These are phyloP conservation scores for Myrmophylax atrothorax DNA, from an alignment of 2,113 vertebrate genomes.

Conservation along the genomic window DNA sequence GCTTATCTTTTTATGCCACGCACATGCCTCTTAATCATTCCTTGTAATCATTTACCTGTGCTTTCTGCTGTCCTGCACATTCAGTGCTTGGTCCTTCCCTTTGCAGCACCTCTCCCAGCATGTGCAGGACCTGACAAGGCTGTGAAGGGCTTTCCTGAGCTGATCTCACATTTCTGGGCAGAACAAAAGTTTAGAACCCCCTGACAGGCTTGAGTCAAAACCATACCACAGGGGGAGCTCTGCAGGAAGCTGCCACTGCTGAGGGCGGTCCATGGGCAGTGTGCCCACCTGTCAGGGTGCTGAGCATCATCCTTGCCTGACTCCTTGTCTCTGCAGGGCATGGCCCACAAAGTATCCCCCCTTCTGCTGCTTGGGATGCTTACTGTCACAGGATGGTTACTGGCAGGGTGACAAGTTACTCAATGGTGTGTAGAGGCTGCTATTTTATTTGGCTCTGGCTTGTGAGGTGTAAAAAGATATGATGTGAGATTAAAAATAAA, in stretches of 20 bases:
- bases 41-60: neutral
- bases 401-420: neutral
- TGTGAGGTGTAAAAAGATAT: neutral
- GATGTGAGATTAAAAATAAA: neutral
- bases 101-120: accelerated
- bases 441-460: neutral
- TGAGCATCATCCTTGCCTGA: neutral
- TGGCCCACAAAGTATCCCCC: neutral
- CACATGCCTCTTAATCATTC: neutral
- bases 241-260: neutral
- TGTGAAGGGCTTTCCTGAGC: neutral
- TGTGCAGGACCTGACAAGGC: accelerated
- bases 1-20: neutral
- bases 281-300: neutral
- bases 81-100: neutral
- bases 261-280: accelerated
- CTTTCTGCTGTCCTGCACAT: neutral
- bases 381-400: neutral
- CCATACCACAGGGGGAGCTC: accelerated
- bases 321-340: neutral
- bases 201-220: too few relatives aligned
- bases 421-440: neutral
- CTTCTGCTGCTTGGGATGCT: neutral
- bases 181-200: neutral
- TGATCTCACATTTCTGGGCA: neutral